Conservation (phyloP, 2,888 invertebrate genomes). For the Periphyllus acericola region DNA sequence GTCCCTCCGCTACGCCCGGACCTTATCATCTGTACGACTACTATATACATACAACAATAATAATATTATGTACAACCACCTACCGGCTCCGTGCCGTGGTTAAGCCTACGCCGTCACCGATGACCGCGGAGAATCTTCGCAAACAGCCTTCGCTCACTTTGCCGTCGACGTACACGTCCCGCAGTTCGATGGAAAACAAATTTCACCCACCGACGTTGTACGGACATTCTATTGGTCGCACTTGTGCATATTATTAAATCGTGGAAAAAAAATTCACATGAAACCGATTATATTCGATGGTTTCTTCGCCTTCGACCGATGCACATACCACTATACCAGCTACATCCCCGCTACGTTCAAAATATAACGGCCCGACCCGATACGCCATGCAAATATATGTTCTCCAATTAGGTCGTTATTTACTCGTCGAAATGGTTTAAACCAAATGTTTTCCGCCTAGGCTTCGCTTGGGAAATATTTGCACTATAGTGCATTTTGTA, state of each 20-base stretch:
- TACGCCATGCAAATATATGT: background rate
- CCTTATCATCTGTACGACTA: constrained; percentile 10
- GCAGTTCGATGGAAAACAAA: too few species aligned
- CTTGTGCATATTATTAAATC: background rate
- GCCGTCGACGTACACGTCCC: background rate
- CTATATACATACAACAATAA: background rate
- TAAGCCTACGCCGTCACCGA: background rate
- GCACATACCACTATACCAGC: background rate
- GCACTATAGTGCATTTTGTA: background rate
- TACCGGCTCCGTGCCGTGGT: background rate
- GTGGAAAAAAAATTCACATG: background rate
- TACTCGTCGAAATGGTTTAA: background rate
- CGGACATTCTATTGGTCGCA: background rate
- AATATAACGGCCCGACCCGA: background rate
- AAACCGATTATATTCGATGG: background rate
- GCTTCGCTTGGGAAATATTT: background rate
- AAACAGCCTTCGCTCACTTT: background rate
- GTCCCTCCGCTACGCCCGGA: background rate
- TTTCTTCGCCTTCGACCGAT: background rate
- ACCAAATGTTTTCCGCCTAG: background rate
- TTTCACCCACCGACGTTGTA: background rate
- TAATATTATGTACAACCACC: background rate
- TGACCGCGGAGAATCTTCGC: background rate
- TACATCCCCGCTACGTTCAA: background rate
- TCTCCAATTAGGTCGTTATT: background rate